phyloP scores from a whole-genome alignment of 2,113 vertebrate genomes.

The Boulengeromyrus knoepffleri region DNA sequence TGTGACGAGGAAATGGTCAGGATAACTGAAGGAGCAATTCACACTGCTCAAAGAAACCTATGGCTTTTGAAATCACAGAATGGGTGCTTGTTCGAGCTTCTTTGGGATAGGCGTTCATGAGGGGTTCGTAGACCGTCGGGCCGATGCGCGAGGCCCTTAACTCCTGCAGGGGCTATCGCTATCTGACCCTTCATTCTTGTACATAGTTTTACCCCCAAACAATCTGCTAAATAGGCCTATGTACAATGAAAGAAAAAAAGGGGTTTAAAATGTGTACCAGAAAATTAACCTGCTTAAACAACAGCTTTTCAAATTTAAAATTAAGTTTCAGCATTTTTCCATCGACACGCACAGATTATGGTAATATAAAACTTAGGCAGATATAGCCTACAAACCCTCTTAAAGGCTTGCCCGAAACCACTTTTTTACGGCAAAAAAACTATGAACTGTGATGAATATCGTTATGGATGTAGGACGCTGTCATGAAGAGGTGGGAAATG shows the following conservation, averaged over 20 bases:
- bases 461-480: not conserved
- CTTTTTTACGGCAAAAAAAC: not conserved
- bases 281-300: not conserved
- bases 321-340: not conserved
- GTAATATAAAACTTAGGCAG: not conserved
- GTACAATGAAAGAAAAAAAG: not conserved
- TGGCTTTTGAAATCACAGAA: not conserved
- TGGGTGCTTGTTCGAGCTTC: not conserved
- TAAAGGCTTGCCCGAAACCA: not conserved
- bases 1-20: not conserved
- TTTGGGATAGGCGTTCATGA: not conserved
- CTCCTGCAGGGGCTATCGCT: not conserved
- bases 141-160: not conserved
- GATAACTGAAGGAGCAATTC: not conserved
- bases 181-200: not conserved
- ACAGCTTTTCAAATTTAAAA: not conserved
- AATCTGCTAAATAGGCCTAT: not conserved
- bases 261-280: not conserved
- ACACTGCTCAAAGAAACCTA: not conserved
- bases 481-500: too few species aligned
- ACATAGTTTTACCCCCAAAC: not conserved
- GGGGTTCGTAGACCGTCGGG: not conserved
- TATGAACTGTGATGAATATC: not conserved
- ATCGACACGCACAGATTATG: not conserved
- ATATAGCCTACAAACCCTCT: not conserved